These are phyloP conservation scores for Andricus quercusramuli DNA, from an alignment of 2,888 invertebrate species.

Conservation along the genomic window DNA sequence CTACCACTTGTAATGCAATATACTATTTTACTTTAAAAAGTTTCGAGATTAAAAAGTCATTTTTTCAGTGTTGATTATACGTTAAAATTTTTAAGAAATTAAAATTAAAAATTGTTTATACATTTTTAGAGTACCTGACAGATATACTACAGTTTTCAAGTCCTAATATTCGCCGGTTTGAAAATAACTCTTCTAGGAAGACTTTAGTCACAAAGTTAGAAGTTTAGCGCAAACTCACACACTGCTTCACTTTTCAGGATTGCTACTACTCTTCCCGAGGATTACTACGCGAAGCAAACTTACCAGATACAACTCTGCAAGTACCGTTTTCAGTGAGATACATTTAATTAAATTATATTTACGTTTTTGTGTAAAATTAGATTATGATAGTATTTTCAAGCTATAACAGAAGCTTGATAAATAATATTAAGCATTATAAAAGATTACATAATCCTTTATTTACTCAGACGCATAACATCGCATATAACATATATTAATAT, in stretches of 20 bases:
- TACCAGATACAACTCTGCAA: slow-evolving; percentile 5
- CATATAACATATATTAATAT: no score
- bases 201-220: slow-evolving; percentile 34
- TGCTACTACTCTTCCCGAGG: slow-evolving; percentile 24
- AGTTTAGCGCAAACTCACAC: slow-evolving; percentile 24
- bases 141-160: slow-evolving; percentile 17
- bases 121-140: slow-evolving; percentile 10
- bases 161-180: slow-evolving; percentile 10
- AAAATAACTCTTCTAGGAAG: slow-evolving; percentile 29
- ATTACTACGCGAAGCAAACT: slow-evolving; percentile 32
- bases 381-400: neutral
- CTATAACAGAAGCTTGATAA: neutral
- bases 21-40: no score
- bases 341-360: slow-evolving; percentile 34
- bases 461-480: no score
- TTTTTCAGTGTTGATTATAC: no score
- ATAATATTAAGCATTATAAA: no score
- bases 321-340: slow-evolving; percentile 23
- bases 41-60: no score
- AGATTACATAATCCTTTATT: no score
- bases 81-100: no score
- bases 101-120: neutral
- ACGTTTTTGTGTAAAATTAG: neutral
- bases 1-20: no score
- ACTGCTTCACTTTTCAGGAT: slow-evolving; percentile 21